Conservation (phyloP, 1,140 invertebrate genomes). For the Lasaia peninsularis region DNA sequence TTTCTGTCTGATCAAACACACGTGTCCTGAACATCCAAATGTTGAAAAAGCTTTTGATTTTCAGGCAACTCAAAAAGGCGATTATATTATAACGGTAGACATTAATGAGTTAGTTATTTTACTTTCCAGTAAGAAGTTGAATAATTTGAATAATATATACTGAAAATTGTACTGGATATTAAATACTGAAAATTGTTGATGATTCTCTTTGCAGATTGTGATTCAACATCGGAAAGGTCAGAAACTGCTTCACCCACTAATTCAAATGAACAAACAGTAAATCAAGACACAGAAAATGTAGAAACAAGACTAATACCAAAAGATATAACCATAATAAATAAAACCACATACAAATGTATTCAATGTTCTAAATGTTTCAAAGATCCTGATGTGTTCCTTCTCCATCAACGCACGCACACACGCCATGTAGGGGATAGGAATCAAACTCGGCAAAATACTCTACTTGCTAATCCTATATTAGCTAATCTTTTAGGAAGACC, state of each 20-base stretch:
- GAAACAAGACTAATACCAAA: conserved; percentile 1
- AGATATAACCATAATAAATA: conserved; percentile 5
- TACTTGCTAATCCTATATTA: conserved; percentile 57
- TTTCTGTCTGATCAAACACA: too few species aligned
- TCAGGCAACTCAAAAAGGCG: too few species aligned
- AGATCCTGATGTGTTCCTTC: conserved; percentile 59
- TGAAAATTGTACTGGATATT: too few species aligned
- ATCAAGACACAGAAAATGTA: conserved; percentile 19
- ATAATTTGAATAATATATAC: too few species aligned
- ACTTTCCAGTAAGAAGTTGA: too few species aligned
- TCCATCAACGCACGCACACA: conserved; percentile 49
- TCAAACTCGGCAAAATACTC: conserved; percentile 37
- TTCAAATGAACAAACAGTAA: conserved; percentile 10
- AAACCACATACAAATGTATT: conserved; percentile 44
- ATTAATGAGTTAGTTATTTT: too few species aligned
- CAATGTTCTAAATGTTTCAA: conserved; percentile 64
- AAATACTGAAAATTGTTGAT: too few species aligned
- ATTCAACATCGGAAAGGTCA: not conserved
- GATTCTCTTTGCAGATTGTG: not conserved
- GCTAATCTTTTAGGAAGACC: conserved; percentile 43
- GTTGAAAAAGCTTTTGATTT: too few species aligned
- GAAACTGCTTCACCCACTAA: not conserved
- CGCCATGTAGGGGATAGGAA: conserved; percentile 30
- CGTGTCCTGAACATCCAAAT: too few species aligned
- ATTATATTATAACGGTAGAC: too few species aligned